Evolutionary conservation across 1,140 invertebrate species (phyloP), one percentile per base, ranked within the genome.

Genomic region (Harlomillsia oculata): DNA sequence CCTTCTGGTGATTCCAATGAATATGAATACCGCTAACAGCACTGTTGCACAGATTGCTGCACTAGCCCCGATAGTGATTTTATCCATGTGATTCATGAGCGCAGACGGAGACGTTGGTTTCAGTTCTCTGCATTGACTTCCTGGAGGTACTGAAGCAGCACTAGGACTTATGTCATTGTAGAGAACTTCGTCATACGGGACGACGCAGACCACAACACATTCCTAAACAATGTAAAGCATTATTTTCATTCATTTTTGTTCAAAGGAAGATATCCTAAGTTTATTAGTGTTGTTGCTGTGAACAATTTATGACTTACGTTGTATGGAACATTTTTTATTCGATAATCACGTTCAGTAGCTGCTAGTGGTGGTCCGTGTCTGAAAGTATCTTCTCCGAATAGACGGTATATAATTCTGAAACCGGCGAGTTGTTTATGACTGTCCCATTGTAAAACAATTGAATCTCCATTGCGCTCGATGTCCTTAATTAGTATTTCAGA

Each of bases 141-240:
- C 63, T 20, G 60, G 57, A 3, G 63, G 63, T 20, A 65, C 52
- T n/a, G 52, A 51, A 11, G 56, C 25, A 18, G 63, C 56, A 40
- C 57, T 65, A 0, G 60, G 43, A 37, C 51, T 65, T 28, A 62
- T 62, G 46, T 65, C 63, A 55, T 65, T 65, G 57, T 65, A 65
- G 1, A 65, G 11, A 26, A 65, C 60, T 64, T 91, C 87, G 70
- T 93, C 89, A 53, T 91, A 72, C 6, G 87, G 89, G 39, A 90
- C 85, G 1, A 93, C 89, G 69, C 89, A 93, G 26, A 93, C 88
- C 20, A 94, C 83, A 40, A 94, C 87, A 66, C 89, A 92, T 76
- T 92, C 88, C 82, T 90, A 72, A 32, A 56, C 30, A 36, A 20
- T 56, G n/a, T 46, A 57, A 62, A 56, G 1, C 23, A 34, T 20